Conservation (phyloP, 1,140 invertebrate genomes). For the Teleogryllus occipitalis region DNA sequence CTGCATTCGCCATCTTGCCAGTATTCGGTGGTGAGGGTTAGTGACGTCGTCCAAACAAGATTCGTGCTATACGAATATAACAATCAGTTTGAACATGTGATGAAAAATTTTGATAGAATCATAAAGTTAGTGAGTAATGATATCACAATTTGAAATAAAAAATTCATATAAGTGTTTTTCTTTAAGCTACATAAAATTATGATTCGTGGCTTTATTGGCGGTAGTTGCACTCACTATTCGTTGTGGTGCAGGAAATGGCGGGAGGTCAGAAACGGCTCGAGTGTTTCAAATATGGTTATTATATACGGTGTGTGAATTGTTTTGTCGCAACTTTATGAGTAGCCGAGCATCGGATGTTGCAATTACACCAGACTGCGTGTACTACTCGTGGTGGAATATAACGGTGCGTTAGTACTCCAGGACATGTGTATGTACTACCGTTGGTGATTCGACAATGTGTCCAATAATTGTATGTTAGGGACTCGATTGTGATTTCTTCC, state of each 20-base stretch:
- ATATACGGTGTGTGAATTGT: not conserved
- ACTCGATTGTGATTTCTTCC: no score
- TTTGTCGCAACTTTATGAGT: not conserved
- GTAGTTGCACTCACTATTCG: not conserved
- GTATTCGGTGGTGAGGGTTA: not conserved
- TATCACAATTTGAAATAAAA: not conserved
- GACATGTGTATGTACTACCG: not conserved
- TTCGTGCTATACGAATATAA: not conserved
- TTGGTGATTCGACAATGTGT: not conserved
- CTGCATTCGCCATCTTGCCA: not conserved
- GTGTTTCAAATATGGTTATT: not conserved
- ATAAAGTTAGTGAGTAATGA: not conserved
- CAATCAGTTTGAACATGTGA: not conserved
- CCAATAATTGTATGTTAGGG: not conserved
- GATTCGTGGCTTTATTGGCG: not conserved
- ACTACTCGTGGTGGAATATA: no score
- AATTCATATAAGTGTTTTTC: not conserved
- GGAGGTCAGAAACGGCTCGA: not conserved
- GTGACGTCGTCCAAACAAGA: not conserved
- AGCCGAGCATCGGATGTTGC: not conserved
- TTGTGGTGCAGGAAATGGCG: constrained; percentile 3
- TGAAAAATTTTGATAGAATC: not conserved
- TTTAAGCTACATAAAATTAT: not conserved
- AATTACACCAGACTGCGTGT: not conserved
- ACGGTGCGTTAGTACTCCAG: not conserved